Base-by-base conservation (phyloP, 2,888 invertebrate species). In the Perdita meconis region DNA sequence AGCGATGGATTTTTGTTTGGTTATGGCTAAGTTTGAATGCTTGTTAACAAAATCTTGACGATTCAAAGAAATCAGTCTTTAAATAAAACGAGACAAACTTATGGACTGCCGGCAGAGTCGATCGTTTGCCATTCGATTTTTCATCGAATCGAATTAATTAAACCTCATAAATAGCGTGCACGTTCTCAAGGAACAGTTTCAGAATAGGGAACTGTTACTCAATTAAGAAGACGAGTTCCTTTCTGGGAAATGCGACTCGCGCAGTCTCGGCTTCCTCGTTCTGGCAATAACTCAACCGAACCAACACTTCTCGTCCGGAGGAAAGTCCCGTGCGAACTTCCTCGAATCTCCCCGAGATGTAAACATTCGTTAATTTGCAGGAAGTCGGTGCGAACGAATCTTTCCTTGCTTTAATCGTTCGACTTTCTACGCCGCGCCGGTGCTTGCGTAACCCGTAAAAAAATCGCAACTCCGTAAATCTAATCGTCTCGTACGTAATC, bases 321-420 rank as follows among this genome's bases (percentile, higher is more conserved):
- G 74, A 81, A 81, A 83, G 67, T 78, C 60, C 19, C 74, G 69
- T 75, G 81, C 65, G 70, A 83, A 78, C 71, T 83, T 83, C 56
- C 69, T 66, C 44, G 74, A 57, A 57, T 24, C 42, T 61, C 24
- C 19, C 22, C 13, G 55, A 22, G 63, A 76, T 51, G 67, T 67
- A 74, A 74, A 78, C 65, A 78, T 78, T 71, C 56, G 34, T 44
- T 73, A 75, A 80, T 83, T 67, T 63, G 60, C 78, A 63, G 64
- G 57, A 56, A 82, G 71, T 71, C 47, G 36, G 44, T 6, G 57
- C 70, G 38, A 47, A 24, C 60, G 59, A 26, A 40, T 44, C 60
- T 47, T 66, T 59, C 47, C 56, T 60, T 47, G 30, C 56, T 36
- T 65, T 75, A 68, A 75, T 75, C 76, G 67, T 50, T 53, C 59